Conservation (phyloP, 2,888 invertebrate genomes). For the Zhuqinia jingwanae region DNA sequence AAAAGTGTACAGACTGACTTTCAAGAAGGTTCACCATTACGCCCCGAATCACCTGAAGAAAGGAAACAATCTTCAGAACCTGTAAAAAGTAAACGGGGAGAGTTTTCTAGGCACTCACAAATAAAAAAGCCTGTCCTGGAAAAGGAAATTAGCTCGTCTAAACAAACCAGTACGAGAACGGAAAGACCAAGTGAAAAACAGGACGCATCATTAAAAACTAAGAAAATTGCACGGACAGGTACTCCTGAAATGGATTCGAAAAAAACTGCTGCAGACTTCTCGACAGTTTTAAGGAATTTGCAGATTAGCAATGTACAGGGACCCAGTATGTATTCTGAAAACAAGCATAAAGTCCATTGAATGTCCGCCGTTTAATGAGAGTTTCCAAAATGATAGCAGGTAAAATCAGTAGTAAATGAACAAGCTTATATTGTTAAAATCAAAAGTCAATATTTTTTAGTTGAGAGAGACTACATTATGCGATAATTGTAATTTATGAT, state of each 20-base stretch:
- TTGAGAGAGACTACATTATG: too few species aligned
- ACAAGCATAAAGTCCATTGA: slow-evolving; percentile 70
- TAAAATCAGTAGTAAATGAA: too few species aligned
- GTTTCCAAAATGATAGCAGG: slow-evolving; percentile 52
- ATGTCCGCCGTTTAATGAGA: slow-evolving; percentile 72
- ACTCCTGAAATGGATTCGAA: too few species aligned
- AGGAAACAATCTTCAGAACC: not conserved
- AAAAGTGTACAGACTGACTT: slow-evolving; percentile 64
- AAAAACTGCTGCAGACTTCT: slow-evolving; percentile 65
- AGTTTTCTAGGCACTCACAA: too few species aligned
- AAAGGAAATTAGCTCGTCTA: not conserved
- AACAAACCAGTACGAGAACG: not conserved
- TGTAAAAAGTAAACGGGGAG: too few species aligned
- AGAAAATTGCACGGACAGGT: not conserved
- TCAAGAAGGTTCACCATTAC: too few species aligned
- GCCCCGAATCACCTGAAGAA: not conserved
- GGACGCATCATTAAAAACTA: too few species aligned
- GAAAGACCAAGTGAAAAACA: not conserved
- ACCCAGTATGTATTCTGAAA: slow-evolving; percentile 74
- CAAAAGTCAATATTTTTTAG: too few species aligned
- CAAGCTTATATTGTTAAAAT: too few species aligned
- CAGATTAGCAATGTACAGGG: slow-evolving; percentile 73
- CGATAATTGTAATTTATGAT: too few species aligned
- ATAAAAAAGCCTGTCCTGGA: not conserved
- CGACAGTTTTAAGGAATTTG: slow-evolving; percentile 74